Evolutionary conservation across 2,797 vertebrate genomes (phyloP), one percentile per base, ranked within the genome.

Genomic region (Heteromormyrus szaboi): DNA sequence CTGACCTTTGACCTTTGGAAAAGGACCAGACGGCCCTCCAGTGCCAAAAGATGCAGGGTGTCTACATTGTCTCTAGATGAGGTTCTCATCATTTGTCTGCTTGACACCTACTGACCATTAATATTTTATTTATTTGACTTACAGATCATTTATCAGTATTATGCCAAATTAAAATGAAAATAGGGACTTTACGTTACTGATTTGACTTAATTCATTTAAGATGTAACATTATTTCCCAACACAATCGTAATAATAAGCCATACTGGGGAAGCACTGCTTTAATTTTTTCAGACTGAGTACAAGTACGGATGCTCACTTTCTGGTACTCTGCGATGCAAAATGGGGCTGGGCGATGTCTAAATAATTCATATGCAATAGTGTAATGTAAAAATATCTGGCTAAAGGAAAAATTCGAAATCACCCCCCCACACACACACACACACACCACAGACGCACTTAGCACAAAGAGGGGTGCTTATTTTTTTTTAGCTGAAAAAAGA

Each of bases 1-100:
- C 89, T 2, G 94, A 95, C 90, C 91, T 90, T 0, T 95, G 88
- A 91, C 88, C 9, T 5, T 59, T n/a, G 0, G 0, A 11, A n/a
- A 50, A 17, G 1, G 4, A 56, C n/a, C 29, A 33, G 17, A 22
- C 19, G 33, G 51, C 29, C 29, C 11, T 76, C 51, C 29, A 76
- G 25, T 33, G 14, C 22, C 17, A 88, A 79, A 53, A 79, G 22
- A 25, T 14, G 44, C 7, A 37, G 17, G 25, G 41, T 22, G 46
- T 50, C 19, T 50, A n/a, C 17, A 85, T 37, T n/a, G 9, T 29
- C 83, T 83, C 33, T 22, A 87, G 33, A 62, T 17, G n/a, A 50
- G 79, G 19, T 17, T 19, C 50, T 85, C 46, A 53, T 14, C 29
- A 25, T 29, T 19, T 54, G 25, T 29, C 17, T 25, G 48, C 22